These are phyloP conservation scores for Acridotheres tristis DNA, from an alignment of 2,797 vertebrate genomes.

Conservation along the genomic window DNA sequence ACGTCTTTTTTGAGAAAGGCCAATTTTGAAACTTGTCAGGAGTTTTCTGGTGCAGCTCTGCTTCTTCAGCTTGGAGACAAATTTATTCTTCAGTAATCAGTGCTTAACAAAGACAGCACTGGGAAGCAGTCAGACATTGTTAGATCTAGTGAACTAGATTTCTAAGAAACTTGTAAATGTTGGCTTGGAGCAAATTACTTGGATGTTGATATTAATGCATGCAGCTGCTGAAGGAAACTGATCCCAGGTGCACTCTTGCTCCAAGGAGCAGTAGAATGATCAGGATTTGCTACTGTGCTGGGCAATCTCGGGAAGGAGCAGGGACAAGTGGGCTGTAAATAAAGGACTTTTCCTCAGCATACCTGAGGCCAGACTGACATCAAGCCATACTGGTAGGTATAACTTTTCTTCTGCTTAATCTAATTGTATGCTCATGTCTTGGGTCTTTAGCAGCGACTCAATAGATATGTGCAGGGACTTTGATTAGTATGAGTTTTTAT, in stretches of 20 bases:
- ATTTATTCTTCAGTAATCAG: not conserved
- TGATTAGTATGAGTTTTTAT: not conserved
- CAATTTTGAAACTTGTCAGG: not conserved
- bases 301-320: not conserved
- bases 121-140: not conserved
- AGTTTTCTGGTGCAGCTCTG: not conserved
- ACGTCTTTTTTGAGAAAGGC: not conserved
- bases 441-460: not conserved
- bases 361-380: not conserved
- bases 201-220: not conserved
- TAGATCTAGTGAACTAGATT: not conserved
- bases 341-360: not conserved
- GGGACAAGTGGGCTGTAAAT: not conserved
- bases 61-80: not conserved
- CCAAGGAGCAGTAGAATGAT: not conserved
- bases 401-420: not conserved
- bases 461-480: not conserved
- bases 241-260: not conserved
- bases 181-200: not conserved
- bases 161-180: not conserved
- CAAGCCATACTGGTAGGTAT: not conserved
- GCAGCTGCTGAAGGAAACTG: not conserved
- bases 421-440: not conserved
- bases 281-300: not conserved
- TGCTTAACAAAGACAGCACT: not conserved